Base-by-base conservation (phyloP, 2,113 vertebrate genomes). In the Myotis davidii region DNA sequence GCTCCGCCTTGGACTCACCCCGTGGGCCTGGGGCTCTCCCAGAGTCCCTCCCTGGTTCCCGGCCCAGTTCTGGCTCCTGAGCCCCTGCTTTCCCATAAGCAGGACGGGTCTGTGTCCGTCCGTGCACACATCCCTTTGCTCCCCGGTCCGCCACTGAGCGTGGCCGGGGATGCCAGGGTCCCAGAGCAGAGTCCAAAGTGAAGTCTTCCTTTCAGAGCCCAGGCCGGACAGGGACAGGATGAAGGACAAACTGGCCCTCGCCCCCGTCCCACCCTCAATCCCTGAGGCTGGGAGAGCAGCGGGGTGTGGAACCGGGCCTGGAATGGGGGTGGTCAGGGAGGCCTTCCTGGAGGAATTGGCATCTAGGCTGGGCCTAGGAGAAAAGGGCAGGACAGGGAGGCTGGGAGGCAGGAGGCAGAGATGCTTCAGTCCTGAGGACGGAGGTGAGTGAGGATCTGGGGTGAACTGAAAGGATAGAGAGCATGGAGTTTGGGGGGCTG, bases 91-190 rank as follows among this genome's bases (percentile, higher is more conserved):
- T 14, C 11, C 25, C 64, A 16, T 5, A 3, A 5, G 69, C 69
- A 21, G 77, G 77, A 9, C 0, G 1, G 52, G 4, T 9, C 1
- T 9, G 5, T 1, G 0, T 10, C 59, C 9, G 1, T 3, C 9
- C 11, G 1, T 9, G 16, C 61, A 4, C 27, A 0, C 23, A 0
- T 34, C 17, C 37, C 8, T 50, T 8, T 12, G 42, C 23, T 18
- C 42, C 1, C 3, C 48, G 0, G 0, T 1, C 27, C 8, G 0
- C 27, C 50, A 4, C 3, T 0, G 34, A 54, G 65, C n/a, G 29
- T 1, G 32, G 54, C 32, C 0, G 48, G 17, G 29, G 27, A 3
- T 18, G 0, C 20, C 0, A 9, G 76, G 64, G 12, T 14, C 85
- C 87, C 79, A 32, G 77, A 64, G 74, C 54, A 10, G 83, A 16